Conservation (phyloP, 1,140 invertebrate species). For the Macrocentrus cingulum region DNA sequence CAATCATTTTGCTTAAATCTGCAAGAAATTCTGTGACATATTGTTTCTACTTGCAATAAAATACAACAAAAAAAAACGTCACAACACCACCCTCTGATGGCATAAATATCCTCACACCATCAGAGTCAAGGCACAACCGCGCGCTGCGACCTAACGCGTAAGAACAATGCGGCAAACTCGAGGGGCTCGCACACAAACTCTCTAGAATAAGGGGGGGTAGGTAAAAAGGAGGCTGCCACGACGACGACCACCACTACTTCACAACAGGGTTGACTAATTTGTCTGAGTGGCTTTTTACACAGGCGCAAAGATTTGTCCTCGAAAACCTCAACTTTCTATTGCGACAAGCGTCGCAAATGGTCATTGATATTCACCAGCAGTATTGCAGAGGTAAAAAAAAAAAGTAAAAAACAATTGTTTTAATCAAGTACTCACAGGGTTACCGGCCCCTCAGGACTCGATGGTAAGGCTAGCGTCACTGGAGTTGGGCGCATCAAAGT, state of each 20-base stretch:
- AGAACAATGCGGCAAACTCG: conserved; percentile 38
- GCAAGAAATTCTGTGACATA: too few species aligned
- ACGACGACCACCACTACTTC: conserved; percentile 28
- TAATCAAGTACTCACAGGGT: conserved; percentile 51
- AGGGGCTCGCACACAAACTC: conserved; percentile 22
- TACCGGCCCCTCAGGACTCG: conserved; percentile 54
- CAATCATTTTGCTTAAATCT: too few species aligned
- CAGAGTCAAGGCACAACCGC: conserved; percentile 23
- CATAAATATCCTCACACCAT: conserved; percentile 50
- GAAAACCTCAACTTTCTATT: not conserved
- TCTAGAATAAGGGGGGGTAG: conserved; percentile 22
- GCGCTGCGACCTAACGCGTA: conserved; percentile 28
- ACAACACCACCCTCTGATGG: too few species aligned
- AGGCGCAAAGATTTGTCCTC: not conserved
- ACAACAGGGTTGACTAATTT: conserved; percentile 46
- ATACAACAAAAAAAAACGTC: conserved; percentile 57
- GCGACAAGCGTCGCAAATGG: too few species aligned
- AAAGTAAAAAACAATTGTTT: not conserved
- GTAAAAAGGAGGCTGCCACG: conserved; percentile 21
- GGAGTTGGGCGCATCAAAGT: conserved; percentile 48
- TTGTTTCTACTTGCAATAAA: conserved; percentile 55
- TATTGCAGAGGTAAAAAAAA: not conserved
- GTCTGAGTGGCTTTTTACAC: conserved; percentile 56
- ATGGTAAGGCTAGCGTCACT: conserved; percentile 46
- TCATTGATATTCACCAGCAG: too few species aligned